These are phyloP conservation scores for Arrhamphus sclerolepis DNA, from an alignment of 2,797 vertebrate genomes.

Conservation along the genomic window DNA sequence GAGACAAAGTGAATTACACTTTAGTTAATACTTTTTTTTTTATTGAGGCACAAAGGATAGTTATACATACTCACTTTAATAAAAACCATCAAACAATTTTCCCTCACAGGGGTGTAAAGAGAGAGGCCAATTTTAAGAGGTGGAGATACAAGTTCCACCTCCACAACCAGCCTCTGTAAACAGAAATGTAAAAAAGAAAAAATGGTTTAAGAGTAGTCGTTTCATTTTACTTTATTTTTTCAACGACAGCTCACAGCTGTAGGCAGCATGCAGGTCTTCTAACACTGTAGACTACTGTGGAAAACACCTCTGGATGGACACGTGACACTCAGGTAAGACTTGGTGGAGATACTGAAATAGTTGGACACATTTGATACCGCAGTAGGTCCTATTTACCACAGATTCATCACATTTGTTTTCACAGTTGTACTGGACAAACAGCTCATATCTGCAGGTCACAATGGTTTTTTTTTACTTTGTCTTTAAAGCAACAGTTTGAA, in stretches of 20 bases:
- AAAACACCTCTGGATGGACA: constrained; percentile 6
- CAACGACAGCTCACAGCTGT: constrained; percentile 22
- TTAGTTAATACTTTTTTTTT: constrained; percentile 68
- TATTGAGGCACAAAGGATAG: constrained; percentile 63
- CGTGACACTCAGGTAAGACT: constrained; percentile 14
- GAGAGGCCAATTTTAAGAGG: too few species aligned
- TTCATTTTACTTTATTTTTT: too few species aligned
- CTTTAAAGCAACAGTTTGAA: constrained; percentile 16
- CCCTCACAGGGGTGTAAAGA: too few species aligned
- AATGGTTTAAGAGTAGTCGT: too few species aligned
- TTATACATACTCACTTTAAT: too few species aligned
- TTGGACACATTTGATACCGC: constrained; percentile 9
- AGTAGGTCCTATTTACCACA: constrained; percentile 10
- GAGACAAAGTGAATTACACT: not conserved
- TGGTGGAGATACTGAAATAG: constrained; percentile 2
- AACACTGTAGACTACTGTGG: constrained; percentile 5
- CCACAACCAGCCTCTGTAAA: too few species aligned
- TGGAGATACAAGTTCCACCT: too few species aligned
- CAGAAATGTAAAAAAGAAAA: too few species aligned
- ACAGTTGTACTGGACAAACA: constrained; percentile 28
- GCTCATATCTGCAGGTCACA: not conserved
- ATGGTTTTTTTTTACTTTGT: not conserved
- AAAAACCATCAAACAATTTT: too few species aligned
- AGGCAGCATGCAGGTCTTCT: constrained; percentile 41
- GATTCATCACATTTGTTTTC: constrained; percentile 14